Evolutionary conservation across 2,113 vertebrate genomes (phyloP), one percentile per base, ranked within the genome.

Genomic region (Syngnathus floridae): DNA sequence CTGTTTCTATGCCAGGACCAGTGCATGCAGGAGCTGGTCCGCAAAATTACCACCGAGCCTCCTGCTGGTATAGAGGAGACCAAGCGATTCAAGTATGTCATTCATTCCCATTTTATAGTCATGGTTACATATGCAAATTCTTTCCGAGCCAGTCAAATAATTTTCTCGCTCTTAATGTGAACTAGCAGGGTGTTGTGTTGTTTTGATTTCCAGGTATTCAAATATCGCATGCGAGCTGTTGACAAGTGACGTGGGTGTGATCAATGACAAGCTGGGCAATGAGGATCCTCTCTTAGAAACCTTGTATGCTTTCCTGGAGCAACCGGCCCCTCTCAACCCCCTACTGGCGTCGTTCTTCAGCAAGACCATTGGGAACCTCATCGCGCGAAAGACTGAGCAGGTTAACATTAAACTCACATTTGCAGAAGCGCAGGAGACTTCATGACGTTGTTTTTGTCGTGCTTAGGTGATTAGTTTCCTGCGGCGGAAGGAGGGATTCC

Each of bases 331-430:
- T 0, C 86, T 99, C 66, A 99, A 99, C 78, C 96, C 96, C 35
- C 90, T 99, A 78, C 93, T 99, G 16, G 95, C 96, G 72, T 98
- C 95, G 69, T 99, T 99, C 89, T 98, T 98, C 84, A 99, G 96
- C 91, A 99, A 98, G 88, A 96, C 95, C 62, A 93, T 97, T 36
- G 95, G 96, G 68, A 95, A 93, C 77, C 93, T 99, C 80, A 96
- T 99, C 46, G 92, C 95, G 41, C 92, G 96, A 12, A 99, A 97
- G 87, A 95, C 96, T 0, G 95, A 98, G 26, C 96, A 99, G 93
- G 96, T 99, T 57, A 48, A 8, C 19, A 9, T 49, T 5, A 8
- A 46, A 31, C 43, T 45, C 17, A 45, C 41, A 17, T 22, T 31
- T 46, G 11, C 46, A 36, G 17, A 57, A 51, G 62, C 51, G 14